These are phyloP conservation scores for Graphium colonna DNA, from an alignment of 2,888 invertebrate genomes.

Conservation along the genomic window DNA sequence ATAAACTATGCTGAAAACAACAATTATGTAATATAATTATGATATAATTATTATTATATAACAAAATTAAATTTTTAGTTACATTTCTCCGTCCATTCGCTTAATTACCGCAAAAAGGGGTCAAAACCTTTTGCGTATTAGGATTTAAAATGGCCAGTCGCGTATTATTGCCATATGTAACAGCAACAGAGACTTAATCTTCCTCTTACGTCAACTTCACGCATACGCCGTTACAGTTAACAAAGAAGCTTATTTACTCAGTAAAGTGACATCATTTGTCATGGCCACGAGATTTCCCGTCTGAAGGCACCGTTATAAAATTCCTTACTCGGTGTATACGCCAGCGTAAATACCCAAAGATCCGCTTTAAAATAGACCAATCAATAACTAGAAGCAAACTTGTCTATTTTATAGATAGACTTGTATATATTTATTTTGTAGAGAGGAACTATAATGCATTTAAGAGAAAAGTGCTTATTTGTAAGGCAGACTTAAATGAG, in stretches of 20 bases:
- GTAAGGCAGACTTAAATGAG: too few species aligned
- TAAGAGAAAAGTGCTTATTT: too few species aligned
- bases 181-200: conserved; percentile 16
- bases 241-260: conserved; percentile 23
- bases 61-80: too few species aligned
- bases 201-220: conserved; percentile 26
- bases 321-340: conserved; percentile 6
- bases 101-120: too few species aligned
- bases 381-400: conserved; percentile 5
- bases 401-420: neutral
- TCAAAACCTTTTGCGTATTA: too few species aligned
- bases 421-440: too few species aligned
- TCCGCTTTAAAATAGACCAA: too few species aligned
- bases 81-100: too few species aligned
- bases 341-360: conserved; percentile 1
- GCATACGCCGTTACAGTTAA: conserved; percentile 25
- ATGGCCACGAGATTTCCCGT: conserved; percentile 10
- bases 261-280: conserved; percentile 19
- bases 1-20: too few species aligned
- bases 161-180: conserved; percentile 3
- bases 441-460: neutral
- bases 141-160: too few species aligned
- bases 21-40: too few species aligned
- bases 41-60: too few species aligned
- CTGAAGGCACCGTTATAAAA: conserved; percentile 2